Evolutionary conservation across 2,113 vertebrate species (phyloP).

Genomic region (Chloroceryle aenea): DNA sequence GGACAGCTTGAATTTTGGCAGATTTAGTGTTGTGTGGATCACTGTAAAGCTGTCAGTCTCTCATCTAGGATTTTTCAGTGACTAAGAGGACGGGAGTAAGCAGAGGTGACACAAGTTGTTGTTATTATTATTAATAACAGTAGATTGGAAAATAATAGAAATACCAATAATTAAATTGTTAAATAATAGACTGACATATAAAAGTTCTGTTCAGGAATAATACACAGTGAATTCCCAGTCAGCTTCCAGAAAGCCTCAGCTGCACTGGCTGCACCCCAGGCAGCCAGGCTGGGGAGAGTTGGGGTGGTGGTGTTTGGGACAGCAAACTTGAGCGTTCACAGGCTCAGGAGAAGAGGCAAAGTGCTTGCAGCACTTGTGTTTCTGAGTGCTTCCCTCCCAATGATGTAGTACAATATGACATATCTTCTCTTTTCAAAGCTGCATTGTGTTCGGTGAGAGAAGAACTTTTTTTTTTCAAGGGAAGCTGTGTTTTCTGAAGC

Average conservation of each 20-base stretch:
- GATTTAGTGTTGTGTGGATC: no score
- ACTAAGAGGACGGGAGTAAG: neutral
- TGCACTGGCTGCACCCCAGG: neutral
- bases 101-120: neutral
- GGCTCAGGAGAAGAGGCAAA: neutral
- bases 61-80: neutral
- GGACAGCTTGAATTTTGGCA: neutral
- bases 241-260: neutral
- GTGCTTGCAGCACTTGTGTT: fast-evolving
- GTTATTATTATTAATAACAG: neutral
- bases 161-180: neutral
- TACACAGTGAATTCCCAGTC: neutral
- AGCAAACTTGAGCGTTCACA: neutral
- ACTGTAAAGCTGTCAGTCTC: neutral
- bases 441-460: neutral
- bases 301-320: neutral
- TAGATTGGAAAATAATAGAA: neutral
- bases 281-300: neutral
- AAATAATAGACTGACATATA: neutral
- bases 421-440: neutral
- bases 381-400: neutral
- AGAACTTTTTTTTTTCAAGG: neutral
- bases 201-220: neutral
- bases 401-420: neutral
- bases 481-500: neutral